These are phyloP conservation scores for Platypus cylindrus DNA, from an alignment of 2,888 invertebrate genomes.

Conservation along the genomic window DNA sequence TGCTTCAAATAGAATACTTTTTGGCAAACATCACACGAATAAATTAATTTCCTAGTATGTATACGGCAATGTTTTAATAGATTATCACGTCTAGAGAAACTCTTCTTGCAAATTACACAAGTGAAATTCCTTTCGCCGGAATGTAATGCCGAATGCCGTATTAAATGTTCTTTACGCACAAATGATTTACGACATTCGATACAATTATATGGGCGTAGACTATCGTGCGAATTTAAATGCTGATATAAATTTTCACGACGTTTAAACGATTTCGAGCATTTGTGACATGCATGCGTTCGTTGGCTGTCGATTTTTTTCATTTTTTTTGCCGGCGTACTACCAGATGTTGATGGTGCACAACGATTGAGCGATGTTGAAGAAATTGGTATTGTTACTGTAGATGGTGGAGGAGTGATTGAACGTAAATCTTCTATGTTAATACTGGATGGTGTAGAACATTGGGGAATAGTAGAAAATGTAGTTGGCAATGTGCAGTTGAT, in stretches of 20 bases:
- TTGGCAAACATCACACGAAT: constrained; percentile 51
- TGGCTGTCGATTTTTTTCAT: neutral
- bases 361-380: constrained; percentile 5
- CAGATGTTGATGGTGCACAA: constrained; percentile 3
- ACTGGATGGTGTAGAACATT: constrained; percentile 7
- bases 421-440: constrained; percentile 12
- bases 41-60: constrained; percentile 43
- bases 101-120: constrained; percentile 44
- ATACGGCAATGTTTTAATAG: constrained; percentile 47
- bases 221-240: constrained; percentile 53
- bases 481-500: neutral
- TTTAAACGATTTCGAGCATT: constrained; percentile 52
- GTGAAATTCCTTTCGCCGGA: constrained; percentile 54
- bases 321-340: constrained; percentile 1
- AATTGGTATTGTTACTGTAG: too few relatives aligned
- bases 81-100: constrained; percentile 45
- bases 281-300: constrained; percentile 36
- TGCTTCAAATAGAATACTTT: constrained; percentile 54
- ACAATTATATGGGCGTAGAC: constrained; percentile 53
- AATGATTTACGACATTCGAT: constrained; percentile 53
- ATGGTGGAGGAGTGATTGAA: constrained; percentile 3
- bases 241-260: constrained; percentile 57
- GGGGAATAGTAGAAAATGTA: neutral
- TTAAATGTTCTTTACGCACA: constrained; percentile 54
- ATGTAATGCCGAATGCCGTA: constrained; percentile 53